These are phyloP conservation scores for Eciton burchellii DNA, from an alignment of 1,140 invertebrate species.

Conservation along the genomic window DNA sequence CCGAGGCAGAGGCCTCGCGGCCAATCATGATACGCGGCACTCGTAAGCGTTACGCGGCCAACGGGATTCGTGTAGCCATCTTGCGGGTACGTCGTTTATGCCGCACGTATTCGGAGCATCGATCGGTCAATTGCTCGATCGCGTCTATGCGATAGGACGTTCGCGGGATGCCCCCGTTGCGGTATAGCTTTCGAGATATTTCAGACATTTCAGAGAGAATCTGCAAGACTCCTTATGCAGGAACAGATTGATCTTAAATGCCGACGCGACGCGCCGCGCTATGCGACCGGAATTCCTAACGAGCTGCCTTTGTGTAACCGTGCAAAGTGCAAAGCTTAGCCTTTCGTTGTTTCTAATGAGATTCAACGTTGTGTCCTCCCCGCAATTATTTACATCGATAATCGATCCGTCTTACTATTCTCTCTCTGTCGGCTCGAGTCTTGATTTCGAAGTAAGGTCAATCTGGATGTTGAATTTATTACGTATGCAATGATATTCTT, in stretches of 20 bases:
- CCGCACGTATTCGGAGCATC: not conserved
- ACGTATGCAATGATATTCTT: too few species aligned
- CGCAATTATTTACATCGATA: not conserved
- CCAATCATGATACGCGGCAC: constrained; percentile 69
- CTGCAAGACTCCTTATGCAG: too few species aligned
- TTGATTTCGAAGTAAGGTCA: too few species aligned
- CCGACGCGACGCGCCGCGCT: not conserved
- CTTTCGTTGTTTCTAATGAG: not conserved
- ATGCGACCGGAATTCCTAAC: constrained; percentile 11
- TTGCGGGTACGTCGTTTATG: constrained; percentile 44
- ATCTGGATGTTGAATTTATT: too few species aligned
- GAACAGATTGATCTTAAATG: not conserved
- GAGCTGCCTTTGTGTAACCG: constrained; percentile 7
- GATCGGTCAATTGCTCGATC: constrained; percentile 18
- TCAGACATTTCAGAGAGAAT: too few species aligned
- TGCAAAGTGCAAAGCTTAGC: not conserved
- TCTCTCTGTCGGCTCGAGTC: too few species aligned
- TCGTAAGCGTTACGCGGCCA: not conserved
- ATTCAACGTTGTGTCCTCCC: not conserved
- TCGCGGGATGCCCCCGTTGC: not conserved
- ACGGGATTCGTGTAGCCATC: constrained; percentile 54
- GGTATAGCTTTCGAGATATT: not conserved
- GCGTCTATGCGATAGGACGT: not conserved
- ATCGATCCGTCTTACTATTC: not conserved
- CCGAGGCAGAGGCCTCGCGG: constrained; percentile 48